Percentiles rank a stretch among this genome's conserved stretches.
Conservation (phyloP, 2,113 vertebrate species). For the Indri indri region DNA sequence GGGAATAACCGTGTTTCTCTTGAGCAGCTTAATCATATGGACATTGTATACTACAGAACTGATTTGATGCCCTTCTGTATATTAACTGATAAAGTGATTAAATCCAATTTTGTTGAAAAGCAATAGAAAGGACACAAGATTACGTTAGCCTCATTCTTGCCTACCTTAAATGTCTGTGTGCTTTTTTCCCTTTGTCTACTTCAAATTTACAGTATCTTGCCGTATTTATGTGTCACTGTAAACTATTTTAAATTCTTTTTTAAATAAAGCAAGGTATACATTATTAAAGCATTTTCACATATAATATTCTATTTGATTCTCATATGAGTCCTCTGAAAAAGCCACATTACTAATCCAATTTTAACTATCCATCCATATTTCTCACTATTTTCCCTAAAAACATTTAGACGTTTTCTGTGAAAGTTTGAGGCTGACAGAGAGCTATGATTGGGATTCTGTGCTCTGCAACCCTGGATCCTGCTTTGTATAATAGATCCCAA, state of each 20-base stretch:
- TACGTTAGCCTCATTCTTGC: not conserved
- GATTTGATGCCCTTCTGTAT: not conserved
- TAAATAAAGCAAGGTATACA: not conserved
- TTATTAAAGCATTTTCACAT: slow-evolving; percentile 45
- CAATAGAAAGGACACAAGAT: not conserved
- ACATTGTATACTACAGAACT: not conserved
- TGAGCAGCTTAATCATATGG: not conserved
- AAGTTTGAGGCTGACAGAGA: slow-evolving; percentile 42
- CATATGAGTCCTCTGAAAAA: not conserved
- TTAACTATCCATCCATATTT: not conserved
- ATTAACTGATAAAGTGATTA: not conserved
- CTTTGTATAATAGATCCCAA: slow-evolving; percentile 61
- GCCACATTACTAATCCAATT: not conserved
- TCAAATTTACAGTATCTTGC: not conserved
- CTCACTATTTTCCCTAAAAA: not conserved
- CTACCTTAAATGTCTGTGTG: not conserved
- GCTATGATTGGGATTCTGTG: slow-evolving; percentile 32
- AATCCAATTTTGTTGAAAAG: not conserved
- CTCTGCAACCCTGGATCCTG: not conserved
- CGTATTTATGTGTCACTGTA: not conserved
- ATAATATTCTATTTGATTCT: slow-evolving; percentile 34
- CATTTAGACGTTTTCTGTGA: not conserved
- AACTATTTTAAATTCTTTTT: not conserved
- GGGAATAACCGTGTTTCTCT: not conserved
- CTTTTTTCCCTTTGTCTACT: not conserved